Percentiles rank a stretch among this genome's conserved stretches.
Conservation (phyloP, 1,140 invertebrate genomes). For the Maniola jurtina region DNA sequence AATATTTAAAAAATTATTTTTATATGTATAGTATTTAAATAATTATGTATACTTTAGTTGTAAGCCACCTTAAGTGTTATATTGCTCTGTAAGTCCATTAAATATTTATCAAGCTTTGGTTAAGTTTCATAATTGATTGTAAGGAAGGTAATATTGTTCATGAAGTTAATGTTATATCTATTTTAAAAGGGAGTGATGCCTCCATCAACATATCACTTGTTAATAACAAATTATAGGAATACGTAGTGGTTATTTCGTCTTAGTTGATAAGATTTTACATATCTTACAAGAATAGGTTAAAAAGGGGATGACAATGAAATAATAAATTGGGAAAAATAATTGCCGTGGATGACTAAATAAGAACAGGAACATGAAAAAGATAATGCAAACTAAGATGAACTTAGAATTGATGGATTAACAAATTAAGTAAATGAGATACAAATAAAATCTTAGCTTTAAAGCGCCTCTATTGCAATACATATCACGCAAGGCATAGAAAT, state of each 20-base stretch:
- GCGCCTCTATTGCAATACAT: constrained; percentile 75
- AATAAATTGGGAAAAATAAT: constrained; percentile 16
- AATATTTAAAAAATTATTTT: constrained; percentile 70
- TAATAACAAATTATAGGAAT: constrained; percentile 74
- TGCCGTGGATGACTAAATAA: neutral
- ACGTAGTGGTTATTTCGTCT: constrained; percentile 69
- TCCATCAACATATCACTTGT: constrained; percentile 77
- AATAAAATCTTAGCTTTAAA: constrained; percentile 52
- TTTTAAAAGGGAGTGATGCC: constrained; percentile 65
- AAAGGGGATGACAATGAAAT: constrained; percentile 21
- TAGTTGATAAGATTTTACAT: constrained; percentile 71
- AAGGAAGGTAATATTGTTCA: constrained; percentile 53
- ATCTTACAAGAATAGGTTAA: constrained; percentile 59
- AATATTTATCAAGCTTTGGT: constrained; percentile 52
- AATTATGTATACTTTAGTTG: constrained; percentile 61
- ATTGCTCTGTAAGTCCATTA: constrained; percentile 67
- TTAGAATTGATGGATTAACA: constrained; percentile 20
- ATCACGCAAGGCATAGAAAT: constrained; percentile 74
- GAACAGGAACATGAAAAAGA: neutral
- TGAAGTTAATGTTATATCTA: constrained; percentile 59
- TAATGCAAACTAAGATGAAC: constrained; percentile 10
- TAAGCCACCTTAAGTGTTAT: constrained; percentile 71
- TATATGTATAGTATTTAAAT: constrained; percentile 59
- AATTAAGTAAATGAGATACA: constrained; percentile 30
- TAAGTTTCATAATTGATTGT: constrained; percentile 53